A percentile compares a stretch with the other conserved stretches of the same genome.
phyloP scores from a whole-genome alignment of 2,888 invertebrate species.

The Automeris io region DNA sequence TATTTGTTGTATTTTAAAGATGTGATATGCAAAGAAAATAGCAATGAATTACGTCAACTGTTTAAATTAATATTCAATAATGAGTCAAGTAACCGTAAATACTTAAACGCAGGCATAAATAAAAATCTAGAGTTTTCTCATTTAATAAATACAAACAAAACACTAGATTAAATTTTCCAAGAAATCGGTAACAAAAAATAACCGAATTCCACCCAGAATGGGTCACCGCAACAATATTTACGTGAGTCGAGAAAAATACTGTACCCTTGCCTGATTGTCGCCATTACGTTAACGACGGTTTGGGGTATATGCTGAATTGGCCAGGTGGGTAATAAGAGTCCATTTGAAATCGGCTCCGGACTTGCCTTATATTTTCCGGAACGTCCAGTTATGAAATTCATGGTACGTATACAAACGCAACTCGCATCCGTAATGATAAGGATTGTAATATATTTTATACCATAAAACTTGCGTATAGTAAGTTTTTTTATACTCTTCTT shows the following conservation, averaged over 20 bases:
- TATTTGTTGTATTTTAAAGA: too few relatives aligned
- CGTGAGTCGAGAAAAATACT: slow-evolving; percentile 12
- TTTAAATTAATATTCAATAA: too few relatives aligned
- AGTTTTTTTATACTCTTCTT: not conserved
- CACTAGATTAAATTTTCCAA: too few relatives aligned
- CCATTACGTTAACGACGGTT: slow-evolving; percentile 14
- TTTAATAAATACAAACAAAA: too few relatives aligned
- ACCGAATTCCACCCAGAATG: not conserved
- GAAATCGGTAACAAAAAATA: not conserved
- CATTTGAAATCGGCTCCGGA: slow-evolving; percentile 23
- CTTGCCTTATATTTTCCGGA: slow-evolving; percentile 17
- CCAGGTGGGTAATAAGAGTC: slow-evolving; percentile 23
- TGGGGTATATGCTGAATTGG: slow-evolving; percentile 15
- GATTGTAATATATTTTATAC: slow-evolving; percentile 13
- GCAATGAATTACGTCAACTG: too few relatives aligned
- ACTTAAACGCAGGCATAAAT: too few relatives aligned
- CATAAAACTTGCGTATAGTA: not conserved
- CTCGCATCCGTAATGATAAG: slow-evolving; percentile 16
- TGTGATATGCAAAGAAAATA: too few relatives aligned
- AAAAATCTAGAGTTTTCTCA: too few relatives aligned
- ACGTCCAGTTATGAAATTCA: slow-evolving; percentile 16
- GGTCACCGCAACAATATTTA: not conserved
- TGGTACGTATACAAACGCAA: slow-evolving; percentile 20
- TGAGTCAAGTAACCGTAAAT: too few relatives aligned
- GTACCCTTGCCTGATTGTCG: slow-evolving; percentile 17